Percentiles rank a stretch among this genome's conserved stretches.
Evolutionary conservation across 2,888 invertebrate species (phyloP).

Genomic region (Alviniconcha strummeri): DNA sequence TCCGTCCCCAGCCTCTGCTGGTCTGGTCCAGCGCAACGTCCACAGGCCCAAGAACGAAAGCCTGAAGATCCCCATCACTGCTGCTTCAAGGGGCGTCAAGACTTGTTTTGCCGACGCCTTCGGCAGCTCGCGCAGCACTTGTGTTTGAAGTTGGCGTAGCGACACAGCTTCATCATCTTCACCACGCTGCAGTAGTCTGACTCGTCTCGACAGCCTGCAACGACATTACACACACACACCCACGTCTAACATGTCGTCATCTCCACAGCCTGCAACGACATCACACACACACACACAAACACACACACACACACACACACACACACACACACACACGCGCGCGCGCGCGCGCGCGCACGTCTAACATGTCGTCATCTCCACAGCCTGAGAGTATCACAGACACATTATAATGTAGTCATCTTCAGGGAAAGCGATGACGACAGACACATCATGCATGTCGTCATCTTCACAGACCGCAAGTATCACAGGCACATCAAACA

Average conservation of each 20-base stretch:
- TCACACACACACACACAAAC: not conserved
- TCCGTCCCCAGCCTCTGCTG: too few relatives aligned
- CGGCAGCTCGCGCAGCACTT: conserved; percentile 82
- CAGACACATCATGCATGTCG: not conserved
- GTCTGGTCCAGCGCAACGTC: too few relatives aligned
- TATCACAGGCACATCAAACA: too few relatives aligned
- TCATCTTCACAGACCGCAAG: not conserved
- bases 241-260: not conserved
- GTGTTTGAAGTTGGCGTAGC: conserved; percentile 86
- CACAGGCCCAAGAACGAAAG: too few relatives aligned
- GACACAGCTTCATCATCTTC: conserved; percentile 90
- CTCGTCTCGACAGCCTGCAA: conserved; percentile 65
- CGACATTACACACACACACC: not conserved
- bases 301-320: not conserved
- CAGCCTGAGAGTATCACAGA: not conserved
- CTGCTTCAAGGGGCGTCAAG: conserved; percentile 7
- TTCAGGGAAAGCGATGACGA: not conserved
- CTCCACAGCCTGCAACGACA: not conserved
- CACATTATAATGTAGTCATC: too few relatives aligned
- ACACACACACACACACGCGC: conserved; percentile 16
- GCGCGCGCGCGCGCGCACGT: not conserved
- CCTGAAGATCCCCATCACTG: too few relatives aligned
- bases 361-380: not conserved
- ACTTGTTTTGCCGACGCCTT: not conserved
- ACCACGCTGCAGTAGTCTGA: conserved; percentile 92